Percentiles rank a stretch among this genome's conserved stretches.
These are phyloP conservation scores for Raja brachyura DNA, from an alignment of 2,113 vertebrate genomes.

Conservation along the genomic window DNA sequence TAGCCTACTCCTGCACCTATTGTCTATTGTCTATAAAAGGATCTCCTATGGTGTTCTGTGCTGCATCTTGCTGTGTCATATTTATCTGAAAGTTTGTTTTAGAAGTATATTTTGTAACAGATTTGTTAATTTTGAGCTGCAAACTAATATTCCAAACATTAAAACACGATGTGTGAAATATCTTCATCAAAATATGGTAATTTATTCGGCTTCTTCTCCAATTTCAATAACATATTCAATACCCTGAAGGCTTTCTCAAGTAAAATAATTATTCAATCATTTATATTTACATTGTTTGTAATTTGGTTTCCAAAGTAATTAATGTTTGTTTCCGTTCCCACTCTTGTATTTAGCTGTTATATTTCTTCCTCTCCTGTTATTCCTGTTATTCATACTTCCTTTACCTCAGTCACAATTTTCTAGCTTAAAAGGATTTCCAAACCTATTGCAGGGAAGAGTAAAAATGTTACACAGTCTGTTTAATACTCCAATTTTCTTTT, in stretches of 20 bases:
- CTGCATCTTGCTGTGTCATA: neutral
- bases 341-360: neutral
- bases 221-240: constrained; percentile 12
- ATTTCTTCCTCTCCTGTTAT: neutral
- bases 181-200: neutral
- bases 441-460: neutral
- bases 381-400: neutral
- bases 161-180: neutral
- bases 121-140: neutral
- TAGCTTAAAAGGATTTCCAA: neutral
- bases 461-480: neutral
- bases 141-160: neutral
- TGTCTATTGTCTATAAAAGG: no score
- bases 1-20: no score
- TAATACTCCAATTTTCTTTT: neutral
- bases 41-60: no score
- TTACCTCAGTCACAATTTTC: neutral
- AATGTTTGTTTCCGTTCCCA: neutral
- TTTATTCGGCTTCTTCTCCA: neutral
- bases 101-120: neutral
- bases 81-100: neutral
- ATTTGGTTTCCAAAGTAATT: constrained; percentile 4
- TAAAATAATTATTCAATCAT: constrained; percentile 9
- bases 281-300: neutral
- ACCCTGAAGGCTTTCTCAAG: neutral